These are phyloP conservation scores for Polydrusus cervinus DNA, from an alignment of 2,888 invertebrate genomes.

Conservation along the genomic window DNA sequence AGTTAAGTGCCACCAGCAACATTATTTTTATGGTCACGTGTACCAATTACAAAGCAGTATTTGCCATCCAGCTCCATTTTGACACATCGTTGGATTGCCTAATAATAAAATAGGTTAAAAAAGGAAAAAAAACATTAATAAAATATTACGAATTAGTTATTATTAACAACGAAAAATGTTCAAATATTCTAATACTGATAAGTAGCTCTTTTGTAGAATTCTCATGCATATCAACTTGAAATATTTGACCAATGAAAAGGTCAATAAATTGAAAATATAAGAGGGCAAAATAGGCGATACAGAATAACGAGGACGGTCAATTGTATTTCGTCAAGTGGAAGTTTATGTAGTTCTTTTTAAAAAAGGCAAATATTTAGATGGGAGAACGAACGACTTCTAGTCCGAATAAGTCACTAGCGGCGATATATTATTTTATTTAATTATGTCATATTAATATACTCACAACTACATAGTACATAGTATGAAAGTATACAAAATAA, in stretches of 20 bases:
- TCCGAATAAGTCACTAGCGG: conserved; percentile 13
- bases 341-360: conserved; percentile 60
- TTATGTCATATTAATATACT: no score
- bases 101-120: no score
- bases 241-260: conserved; percentile 40
- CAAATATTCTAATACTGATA: not conserved
- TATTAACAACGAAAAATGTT: no score
- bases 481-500: no score
- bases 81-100: no score
- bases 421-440: not conserved
- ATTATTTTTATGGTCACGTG: no score
- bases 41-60: no score
- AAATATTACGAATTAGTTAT: no score
- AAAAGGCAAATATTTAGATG: conserved; percentile 49
- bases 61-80: no score
- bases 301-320: conserved; percentile 69
- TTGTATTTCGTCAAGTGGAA: conserved; percentile 69
- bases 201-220: not conserved
- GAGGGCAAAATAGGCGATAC: conserved; percentile 66
- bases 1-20: no score
- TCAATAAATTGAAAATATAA: conserved; percentile 64
- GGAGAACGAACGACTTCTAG: conserved; percentile 14
- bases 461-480: no score
- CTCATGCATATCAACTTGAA: conserved; percentile 12
- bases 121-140: no score